Evolutionary conservation across 2,888 invertebrate species (phyloP).

Genomic region (Charanyca ferruginea): DNA sequence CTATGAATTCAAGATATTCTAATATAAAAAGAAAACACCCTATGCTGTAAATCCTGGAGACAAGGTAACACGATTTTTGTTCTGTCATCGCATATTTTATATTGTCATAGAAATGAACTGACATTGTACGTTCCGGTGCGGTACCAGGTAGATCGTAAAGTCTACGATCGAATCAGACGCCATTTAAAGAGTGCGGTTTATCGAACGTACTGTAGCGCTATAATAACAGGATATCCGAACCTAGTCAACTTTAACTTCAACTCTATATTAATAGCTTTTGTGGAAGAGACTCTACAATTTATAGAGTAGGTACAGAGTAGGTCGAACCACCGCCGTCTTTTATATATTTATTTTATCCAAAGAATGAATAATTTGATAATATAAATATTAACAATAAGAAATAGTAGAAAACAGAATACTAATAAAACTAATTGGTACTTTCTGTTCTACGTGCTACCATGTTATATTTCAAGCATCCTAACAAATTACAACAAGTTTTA

Average conservation of each 20-base stretch:
- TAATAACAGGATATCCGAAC: neutral
- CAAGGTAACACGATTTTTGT: constrained; percentile 42
- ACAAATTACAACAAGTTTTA: constrained; percentile 40
- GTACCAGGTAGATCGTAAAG: constrained; percentile 39
- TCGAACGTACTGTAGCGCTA: constrained; percentile 1
- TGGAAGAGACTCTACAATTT: no score
- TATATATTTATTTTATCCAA: no score
- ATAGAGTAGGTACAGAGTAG: no score
- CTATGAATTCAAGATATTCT: constrained; percentile 11
- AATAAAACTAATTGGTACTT: constrained; percentile 1
- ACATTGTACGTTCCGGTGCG: constrained; percentile 45
- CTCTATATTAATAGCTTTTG: no score
- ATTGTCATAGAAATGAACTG: constrained; percentile 49
- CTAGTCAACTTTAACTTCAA: no score
- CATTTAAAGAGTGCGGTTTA: constrained; percentile 18
- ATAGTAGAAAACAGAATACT: constrained; percentile 8
- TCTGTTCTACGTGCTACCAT: neutral
- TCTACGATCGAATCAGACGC: constrained; percentile 30
- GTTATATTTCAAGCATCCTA: constrained; percentile 20
- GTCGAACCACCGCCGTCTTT: no score
- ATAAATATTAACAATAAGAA: neutral
- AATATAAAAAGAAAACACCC: constrained; percentile 29
- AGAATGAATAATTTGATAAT: no score
- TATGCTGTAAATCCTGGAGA: constrained; percentile 38
- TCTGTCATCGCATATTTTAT: constrained; percentile 51